Conservation (phyloP, 2,797 vertebrate genomes). For the Sebastiscus tertius region DNA sequence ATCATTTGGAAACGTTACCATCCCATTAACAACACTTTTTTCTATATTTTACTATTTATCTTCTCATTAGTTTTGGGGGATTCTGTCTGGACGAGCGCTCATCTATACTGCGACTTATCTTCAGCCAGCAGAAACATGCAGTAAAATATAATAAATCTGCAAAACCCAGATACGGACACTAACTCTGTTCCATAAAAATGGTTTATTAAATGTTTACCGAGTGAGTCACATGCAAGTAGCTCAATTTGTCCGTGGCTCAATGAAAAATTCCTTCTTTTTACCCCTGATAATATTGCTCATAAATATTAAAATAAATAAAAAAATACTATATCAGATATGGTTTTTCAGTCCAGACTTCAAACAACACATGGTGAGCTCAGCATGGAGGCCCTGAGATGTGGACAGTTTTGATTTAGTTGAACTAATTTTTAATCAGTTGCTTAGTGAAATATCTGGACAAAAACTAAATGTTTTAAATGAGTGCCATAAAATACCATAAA, state of each 20-base stretch:
- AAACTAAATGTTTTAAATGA: background rate
- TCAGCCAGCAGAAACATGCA: conserved; percentile 42
- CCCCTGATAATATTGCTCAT: conserved; percentile 17
- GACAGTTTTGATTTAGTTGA: background rate
- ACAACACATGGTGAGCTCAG: background rate
- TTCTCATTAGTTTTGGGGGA: conserved; percentile 36
- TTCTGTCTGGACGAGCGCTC: conserved; percentile 17
- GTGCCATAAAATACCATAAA: background rate
- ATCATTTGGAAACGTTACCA: conserved; percentile 13
- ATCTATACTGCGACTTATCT: conserved; percentile 41
- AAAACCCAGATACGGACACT: conserved; percentile 44
- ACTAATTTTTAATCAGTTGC: background rate
- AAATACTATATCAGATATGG: background rate
- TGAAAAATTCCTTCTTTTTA: conserved; percentile 11
- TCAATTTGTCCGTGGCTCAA: conserved; percentile 13
- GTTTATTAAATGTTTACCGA: conserved; percentile 52
- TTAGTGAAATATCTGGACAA: background rate
- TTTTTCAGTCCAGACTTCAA: conserved; percentile 6
- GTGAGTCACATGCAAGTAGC: conserved; percentile 11
- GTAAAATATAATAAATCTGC: conserved; percentile 42
- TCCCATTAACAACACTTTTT: conserved; percentile 4
- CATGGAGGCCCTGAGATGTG: background rate
- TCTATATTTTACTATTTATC: conserved; percentile 1
- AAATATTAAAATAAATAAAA: background rate
- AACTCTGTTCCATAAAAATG: conserved; percentile 28